Evolutionary conservation across 1,140 invertebrate genomes (phyloP), one percentile per base, ranked within the genome.

Genomic region (Sminthurides bifidus): DNA sequence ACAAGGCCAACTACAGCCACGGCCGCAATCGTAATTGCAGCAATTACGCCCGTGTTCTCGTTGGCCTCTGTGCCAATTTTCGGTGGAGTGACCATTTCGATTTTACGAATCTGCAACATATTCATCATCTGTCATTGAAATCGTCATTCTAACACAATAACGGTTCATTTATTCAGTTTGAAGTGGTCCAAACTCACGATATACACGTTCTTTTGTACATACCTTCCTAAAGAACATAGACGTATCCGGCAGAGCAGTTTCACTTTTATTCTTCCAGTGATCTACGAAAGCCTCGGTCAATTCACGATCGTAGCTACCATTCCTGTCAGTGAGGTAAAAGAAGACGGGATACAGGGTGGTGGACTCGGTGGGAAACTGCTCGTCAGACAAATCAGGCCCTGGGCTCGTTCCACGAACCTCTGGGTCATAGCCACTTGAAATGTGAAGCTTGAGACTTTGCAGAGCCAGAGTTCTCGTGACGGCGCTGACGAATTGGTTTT

Each of bases 1-100:
- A 84, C 66, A 15, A 84, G 69, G 60, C 74, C 77, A 37, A 75
- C 68, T 27, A 73, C 73, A 21, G 72, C 76, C 19, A 77, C 69
- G 43, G 73, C 14, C 17, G 21, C 17, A 35, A 55, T 71, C 17
- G 73, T 70, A 38, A 76, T 70, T 14, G 76, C 75, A 8, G 73
- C 74, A 62, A 77, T 73, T 15, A 75, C 69, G 60, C 75, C 57
- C 15, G 59, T 70, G 44, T 69, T 56, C 66, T 73, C 72, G 58
- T 69, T 69, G 17, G 72, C 59, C 23, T 40, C 43, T 35, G 41
- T 45, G 6, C 59, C 54, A 26, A 49, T 26, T 19, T 54, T 41
- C 17, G 53, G 50, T 6, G 63, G 52, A 19, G 30, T 29, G 17
- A 64, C 49, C 63, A 64, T 64, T 27, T 60, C 63, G 17, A 64